A percentile compares a stretch with the other conserved stretches of the same genome.
phyloP scores from a whole-genome alignment of 2,113 vertebrate genomes.

The Syngnathus floridae region DNA sequence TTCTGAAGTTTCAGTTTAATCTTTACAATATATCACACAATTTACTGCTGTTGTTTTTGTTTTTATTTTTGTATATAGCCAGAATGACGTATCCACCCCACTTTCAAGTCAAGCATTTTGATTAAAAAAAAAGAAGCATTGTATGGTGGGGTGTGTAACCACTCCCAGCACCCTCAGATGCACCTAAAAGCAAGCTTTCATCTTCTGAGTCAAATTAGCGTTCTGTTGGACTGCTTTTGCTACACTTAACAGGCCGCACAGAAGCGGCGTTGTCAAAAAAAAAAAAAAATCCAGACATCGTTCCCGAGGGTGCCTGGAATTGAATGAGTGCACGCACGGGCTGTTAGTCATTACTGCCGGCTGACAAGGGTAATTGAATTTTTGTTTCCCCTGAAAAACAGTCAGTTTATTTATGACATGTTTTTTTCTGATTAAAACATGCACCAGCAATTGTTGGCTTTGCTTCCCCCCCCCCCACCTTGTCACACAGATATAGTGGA shows the following conservation, averaged over 20 bases:
- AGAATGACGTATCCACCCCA: constrained; percentile 7
- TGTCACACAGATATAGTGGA: constrained; percentile 4
- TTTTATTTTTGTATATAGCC: background rate
- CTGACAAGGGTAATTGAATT: constrained; percentile 64
- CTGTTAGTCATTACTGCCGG: constrained; percentile 62
- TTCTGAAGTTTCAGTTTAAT: background rate
- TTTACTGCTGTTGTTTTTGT: background rate
- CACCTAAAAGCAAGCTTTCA: constrained; percentile 47
- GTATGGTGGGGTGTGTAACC: background rate
- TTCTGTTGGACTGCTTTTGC: constrained; percentile 54
- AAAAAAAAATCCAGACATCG: constrained; percentile 44
- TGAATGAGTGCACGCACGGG: constrained; percentile 62
- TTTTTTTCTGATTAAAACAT: constrained; percentile 34
- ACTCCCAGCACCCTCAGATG: constrained; percentile 10
- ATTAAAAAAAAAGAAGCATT: constrained; percentile 8
- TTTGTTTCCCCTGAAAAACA: constrained; percentile 38
- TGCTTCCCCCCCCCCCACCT: background rate
- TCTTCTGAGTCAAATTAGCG: constrained; percentile 55
- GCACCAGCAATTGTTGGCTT: constrained; percentile 11
- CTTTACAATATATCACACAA: background rate
- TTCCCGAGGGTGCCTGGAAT: constrained; percentile 54
- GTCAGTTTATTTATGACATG: constrained; percentile 55
- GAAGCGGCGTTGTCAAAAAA: constrained; percentile 15
- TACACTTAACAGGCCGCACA: constrained; percentile 41
- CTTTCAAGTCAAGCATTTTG: constrained; percentile 35